Percentiles rank a stretch among this genome's conserved stretches.
Conservation (phyloP, 2,888 invertebrate genomes). For the Orthosia incerta region DNA sequence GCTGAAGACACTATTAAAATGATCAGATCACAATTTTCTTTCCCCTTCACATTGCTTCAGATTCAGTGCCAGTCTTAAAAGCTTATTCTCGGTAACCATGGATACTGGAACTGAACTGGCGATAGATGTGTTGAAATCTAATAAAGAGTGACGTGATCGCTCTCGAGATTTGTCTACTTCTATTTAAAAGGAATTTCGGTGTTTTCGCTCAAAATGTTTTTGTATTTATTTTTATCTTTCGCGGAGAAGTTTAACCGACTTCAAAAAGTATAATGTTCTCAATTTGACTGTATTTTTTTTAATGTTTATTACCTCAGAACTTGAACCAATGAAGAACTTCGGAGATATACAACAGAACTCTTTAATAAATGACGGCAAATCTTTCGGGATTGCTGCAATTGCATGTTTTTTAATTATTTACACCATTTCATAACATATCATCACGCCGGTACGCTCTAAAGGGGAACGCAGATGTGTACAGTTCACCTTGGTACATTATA, state of each 20-base stretch:
- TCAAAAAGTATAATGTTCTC: too few relatives aligned
- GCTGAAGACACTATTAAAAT: conserved; percentile 15
- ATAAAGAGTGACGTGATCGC: conserved; percentile 17
- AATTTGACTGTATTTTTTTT: too few relatives aligned
- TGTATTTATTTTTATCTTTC: conserved; percentile 4
- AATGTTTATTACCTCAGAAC: too few relatives aligned
- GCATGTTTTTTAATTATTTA: too few relatives aligned
- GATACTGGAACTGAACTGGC: conserved; percentile 3
- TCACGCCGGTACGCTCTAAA: too few relatives aligned
- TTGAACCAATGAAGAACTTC: too few relatives aligned
- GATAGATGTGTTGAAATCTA: conserved; percentile 24
- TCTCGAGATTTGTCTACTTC: conserved; percentile 39
- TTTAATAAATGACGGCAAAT: too few relatives aligned
- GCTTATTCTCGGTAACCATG: conserved; percentile 14
- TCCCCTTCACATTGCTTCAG: not conserved
- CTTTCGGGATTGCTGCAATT: too few relatives aligned
- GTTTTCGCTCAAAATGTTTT: not conserved
- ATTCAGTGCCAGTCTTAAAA: conserved; percentile 1
- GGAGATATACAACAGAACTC: too few relatives aligned
- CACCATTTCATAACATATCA: too few relatives aligned
- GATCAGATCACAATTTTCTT: conserved; percentile 18
- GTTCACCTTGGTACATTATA: too few relatives aligned
- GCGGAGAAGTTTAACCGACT: not conserved
- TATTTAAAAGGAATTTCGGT: conserved; percentile 24
- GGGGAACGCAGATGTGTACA: too few relatives aligned